These are phyloP conservation scores for Lepus europaeus DNA, from an alignment of 2,113 vertebrate species.

Conservation along the genomic window DNA sequence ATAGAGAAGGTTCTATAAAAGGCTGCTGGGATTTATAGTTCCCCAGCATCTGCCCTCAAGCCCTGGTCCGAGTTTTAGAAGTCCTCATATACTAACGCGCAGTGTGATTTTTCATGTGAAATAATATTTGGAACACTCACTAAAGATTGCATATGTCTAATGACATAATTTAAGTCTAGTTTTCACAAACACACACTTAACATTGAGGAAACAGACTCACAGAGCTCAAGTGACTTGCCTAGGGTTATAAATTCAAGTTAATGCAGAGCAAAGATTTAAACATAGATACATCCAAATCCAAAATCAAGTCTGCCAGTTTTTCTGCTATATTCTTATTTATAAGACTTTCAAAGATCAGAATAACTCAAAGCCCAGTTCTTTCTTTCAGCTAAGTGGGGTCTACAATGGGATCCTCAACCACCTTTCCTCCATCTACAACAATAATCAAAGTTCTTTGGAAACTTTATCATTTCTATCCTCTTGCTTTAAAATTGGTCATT, in stretches of 20 bases:
- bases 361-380: not conserved
- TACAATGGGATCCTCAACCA: not conserved
- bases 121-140: conserved; percentile 50
- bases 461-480: not conserved
- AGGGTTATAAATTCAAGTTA: not conserved
- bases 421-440: not conserved
- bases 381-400: not conserved
- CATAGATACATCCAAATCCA: not conserved
- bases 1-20: not conserved
- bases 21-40: not conserved
- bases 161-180: too few relatives aligned
- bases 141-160: conserved; percentile 49
- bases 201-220: conserved; percentile 44
- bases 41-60: not conserved
- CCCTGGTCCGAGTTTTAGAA: too few relatives aligned
- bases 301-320: not conserved
- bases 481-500: not conserved
- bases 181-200: conserved; percentile 19
- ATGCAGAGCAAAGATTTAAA: not conserved
- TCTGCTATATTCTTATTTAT: not conserved
- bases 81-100: not conserved
- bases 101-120: conserved; percentile 30
- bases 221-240: not conserved
- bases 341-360: not conserved
- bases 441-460: not conserved